A percentile compares a stretch with the other conserved stretches of the same genome.
These are phyloP conservation scores for Cygnus atratus DNA, from an alignment of 2,113 vertebrate genomes.

Conservation along the genomic window DNA sequence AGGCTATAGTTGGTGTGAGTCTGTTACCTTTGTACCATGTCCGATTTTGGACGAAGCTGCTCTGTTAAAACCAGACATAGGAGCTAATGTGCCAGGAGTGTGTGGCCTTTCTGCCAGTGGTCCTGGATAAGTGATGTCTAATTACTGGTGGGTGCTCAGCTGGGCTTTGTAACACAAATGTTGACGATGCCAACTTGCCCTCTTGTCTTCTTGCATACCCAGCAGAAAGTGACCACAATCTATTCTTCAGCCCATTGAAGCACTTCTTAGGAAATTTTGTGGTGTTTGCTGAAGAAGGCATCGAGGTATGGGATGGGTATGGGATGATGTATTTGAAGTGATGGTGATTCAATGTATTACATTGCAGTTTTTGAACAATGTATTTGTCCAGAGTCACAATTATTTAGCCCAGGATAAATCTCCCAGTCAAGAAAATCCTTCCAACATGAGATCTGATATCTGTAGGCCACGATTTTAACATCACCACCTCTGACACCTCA, in stretches of 20 bases:
- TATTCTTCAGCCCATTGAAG: background rate
- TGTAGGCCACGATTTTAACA: background rate
- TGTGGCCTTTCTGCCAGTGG: background rate
- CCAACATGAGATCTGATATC: background rate
- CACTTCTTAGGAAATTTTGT: background rate
- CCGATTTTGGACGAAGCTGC: background rate
- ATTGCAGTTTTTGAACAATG: background rate
- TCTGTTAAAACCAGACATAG: rapidly evolving
- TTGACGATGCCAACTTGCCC: background rate
- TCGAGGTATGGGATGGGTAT: background rate
- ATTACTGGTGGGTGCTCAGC: rapidly evolving
- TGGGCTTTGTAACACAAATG: rapidly evolving
- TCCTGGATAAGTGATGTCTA: background rate
- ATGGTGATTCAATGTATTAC: background rate
- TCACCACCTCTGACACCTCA: background rate
- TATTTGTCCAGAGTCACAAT: background rate
- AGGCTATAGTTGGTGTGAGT: background rate
- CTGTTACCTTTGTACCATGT: background rate
- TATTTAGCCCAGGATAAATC: background rate
- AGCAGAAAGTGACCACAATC: background rate
- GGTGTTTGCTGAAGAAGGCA: background rate
- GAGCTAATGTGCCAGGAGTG: background rate
- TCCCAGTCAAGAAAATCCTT: background rate
- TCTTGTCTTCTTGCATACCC: background rate
- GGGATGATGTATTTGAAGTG: background rate